A percentile compares a stretch with the other conserved stretches of the same genome.
These are phyloP conservation scores for Steinernema feltiae DNA, from an alignment of 1,140 invertebrate species.

Conservation along the genomic window DNA sequence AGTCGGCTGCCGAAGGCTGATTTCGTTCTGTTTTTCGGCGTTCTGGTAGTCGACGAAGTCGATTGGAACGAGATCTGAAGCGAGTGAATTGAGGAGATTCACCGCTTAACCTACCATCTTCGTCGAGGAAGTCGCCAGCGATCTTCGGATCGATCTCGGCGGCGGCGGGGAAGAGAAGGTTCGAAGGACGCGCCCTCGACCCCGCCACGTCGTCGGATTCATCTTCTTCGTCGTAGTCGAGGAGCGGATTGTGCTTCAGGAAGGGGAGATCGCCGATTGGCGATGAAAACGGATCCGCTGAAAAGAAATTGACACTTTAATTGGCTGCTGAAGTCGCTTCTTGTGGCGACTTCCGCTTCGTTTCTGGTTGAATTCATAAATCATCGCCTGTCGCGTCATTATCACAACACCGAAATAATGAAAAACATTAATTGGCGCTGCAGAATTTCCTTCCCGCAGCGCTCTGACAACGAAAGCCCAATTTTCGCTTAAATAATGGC, in stretches of 20 bases:
- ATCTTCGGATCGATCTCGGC: conserved; percentile 27
- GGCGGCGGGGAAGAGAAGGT: conserved; percentile 26
- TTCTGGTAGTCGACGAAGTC: conserved; percentile 29
- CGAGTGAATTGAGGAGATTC: not conserved
- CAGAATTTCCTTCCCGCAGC: no score
- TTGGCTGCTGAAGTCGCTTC: no score
- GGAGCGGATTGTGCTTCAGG: conserved; percentile 32
- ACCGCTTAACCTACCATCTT: conserved; percentile 21
- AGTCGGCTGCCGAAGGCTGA: no score
- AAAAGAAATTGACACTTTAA: no score
- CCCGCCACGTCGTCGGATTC: conserved; percentile 16
- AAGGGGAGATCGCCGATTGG: conserved; percentile 30
- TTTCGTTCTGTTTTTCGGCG: conserved; percentile 19
- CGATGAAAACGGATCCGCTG: conserved; percentile 29
- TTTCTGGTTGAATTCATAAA: not conserved
- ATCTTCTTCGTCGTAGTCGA: conserved; percentile 35
- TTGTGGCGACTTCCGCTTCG: no score
- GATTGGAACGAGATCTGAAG: conserved; percentile 34
- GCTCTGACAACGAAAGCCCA: no score
- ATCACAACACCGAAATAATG: not conserved
- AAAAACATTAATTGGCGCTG: not conserved
- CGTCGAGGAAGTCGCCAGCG: conserved; percentile 24
- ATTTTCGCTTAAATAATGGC: no score
- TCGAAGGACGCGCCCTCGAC: conserved; percentile 17
- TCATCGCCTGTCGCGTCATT: not conserved